phyloP scores from a whole-genome alignment of 2,797 vertebrate species.

The Macroramphosus scolopax region DNA sequence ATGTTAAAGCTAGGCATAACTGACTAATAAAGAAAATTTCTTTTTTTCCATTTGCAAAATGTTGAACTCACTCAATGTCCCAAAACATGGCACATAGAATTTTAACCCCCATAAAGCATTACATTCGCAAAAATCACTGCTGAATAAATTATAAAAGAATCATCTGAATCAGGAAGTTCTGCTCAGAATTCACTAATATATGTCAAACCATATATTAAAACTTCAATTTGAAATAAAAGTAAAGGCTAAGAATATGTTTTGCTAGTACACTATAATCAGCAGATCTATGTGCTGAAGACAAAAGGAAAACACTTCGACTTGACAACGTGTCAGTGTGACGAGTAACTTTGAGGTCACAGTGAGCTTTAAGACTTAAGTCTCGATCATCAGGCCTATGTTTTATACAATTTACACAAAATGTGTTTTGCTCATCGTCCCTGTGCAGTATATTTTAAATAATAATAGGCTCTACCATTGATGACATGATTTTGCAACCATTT shows the following conservation, averaged over 20 bases:
- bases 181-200: conserved; percentile 15
- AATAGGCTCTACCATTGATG: conserved; percentile 28
- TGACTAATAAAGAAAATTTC: not conserved
- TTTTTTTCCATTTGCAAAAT: conserved; percentile 14
- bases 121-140: conserved; percentile 20
- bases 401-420: conserved; percentile 9
- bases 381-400: conserved; percentile 8
- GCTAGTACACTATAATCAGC: conserved; percentile 19
- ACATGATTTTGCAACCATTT: conserved; percentile 47
- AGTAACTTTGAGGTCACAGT: conserved; percentile 14
- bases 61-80: no score
- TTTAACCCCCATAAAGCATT: conserved; percentile 22
- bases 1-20: conserved; percentile 27
- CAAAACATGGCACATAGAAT: conserved; percentile 47
- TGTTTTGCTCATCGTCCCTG: conserved; percentile 20
- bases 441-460: conserved; percentile 37
- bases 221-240: conserved; percentile 26
- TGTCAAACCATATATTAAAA: conserved; percentile 42
- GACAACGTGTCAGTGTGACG: no score
- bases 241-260: conserved; percentile 22
- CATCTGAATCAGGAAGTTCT: conserved; percentile 12
- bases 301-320: conserved; percentile 11
- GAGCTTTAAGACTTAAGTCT: conserved; percentile 7
- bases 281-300: conserved; percentile 12
- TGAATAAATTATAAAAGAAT: conserved; percentile 42